Evolutionary conservation across 2,113 vertebrate species (phyloP), one percentile per base, ranked within the genome.

Genomic region (Gobio gobio): DNA sequence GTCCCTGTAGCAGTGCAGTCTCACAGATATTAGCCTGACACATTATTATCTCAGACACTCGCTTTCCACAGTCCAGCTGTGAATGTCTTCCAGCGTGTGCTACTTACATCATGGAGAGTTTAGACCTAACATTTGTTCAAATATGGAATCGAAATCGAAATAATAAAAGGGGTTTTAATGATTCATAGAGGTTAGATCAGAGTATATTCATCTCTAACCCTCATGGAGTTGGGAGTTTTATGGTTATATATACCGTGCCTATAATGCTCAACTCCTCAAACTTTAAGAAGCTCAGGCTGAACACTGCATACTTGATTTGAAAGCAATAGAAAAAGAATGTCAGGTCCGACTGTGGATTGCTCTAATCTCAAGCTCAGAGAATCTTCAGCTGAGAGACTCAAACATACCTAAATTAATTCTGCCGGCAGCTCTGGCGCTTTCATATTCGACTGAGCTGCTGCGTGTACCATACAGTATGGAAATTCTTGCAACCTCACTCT

Each of bases 1-100:
- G 88, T 86, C 78, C 49, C 81, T 87, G 83, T 81, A 87, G 86
- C 89, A 80, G 86, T 82, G 83, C 54, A 59, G 86, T 85, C 83
- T 49, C 10, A 80, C 82, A 88, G 85, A 89, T 86, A 86, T 68
- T 56, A 79, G 84, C 47, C 88, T 89, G 78, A 66, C 54, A 75
- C 84, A 61, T 16, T 54, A 59, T 68, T 18, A 66, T 78, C 56
- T 79, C 72, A 78, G 78, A 86, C 82, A 72, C 54, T 80, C 33
- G 16, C 59, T 68, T 85, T 79, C 61, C 63, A 33, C n/a, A n/a
- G 64, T 75, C 47, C 47, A 58, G 68, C 33, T 81, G 4, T 59
- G 24, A 40, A 80, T 75, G 68, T 33, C 59, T 14, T 68, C 79
- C 79, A 54, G 63, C 24, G 8, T 36, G 45, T 16, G 79, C 61